A percentile compares a stretch with the other conserved stretches of the same genome.
Evolutionary conservation across 2,113 vertebrate species (phyloP).

Genomic region (Oryzias celebensis): DNA sequence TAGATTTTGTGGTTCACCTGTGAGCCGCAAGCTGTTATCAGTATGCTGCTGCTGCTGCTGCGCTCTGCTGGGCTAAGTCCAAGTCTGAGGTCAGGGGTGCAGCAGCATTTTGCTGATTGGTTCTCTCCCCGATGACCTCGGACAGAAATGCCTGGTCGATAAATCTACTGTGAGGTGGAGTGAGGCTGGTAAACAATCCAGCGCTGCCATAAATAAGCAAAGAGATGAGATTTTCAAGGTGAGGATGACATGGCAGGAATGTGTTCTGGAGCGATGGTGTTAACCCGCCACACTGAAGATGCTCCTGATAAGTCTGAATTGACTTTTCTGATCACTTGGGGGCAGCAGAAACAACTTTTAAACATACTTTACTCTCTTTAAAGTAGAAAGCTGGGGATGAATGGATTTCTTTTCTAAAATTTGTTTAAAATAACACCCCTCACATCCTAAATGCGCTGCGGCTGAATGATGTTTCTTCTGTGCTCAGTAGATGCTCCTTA

Average conservation of each 20-base stretch:
- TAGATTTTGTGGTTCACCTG: slow-evolving; percentile 32
- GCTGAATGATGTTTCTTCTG: no score
- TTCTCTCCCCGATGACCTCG: slow-evolving; percentile 51
- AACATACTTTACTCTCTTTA: no score
- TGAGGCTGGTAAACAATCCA: slow-evolving; percentile 18
- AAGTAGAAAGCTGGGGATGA: no score
- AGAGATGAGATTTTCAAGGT: slow-evolving; percentile 21
- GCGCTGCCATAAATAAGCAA: slow-evolving; percentile 17
- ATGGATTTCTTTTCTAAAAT: no score
- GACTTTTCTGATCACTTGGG: no score
- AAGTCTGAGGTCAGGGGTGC: slow-evolving; percentile 46
- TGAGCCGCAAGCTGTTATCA: slow-evolving; percentile 11
- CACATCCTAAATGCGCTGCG: no score
- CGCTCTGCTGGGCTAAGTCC: slow-evolving; percentile 19
- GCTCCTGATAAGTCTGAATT: no score
- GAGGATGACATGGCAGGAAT: neutral
- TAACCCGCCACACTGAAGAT: no score
- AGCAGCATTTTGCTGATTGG: slow-evolving; percentile 41
- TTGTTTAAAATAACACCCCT: no score
- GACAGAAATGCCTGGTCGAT: slow-evolving; percentile 43
- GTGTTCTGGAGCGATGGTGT: no score
- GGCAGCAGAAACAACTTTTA: no score
- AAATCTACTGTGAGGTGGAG: slow-evolving; percentile 12
- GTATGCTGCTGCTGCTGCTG: slow-evolving; percentile 35
- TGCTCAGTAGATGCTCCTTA: no score